Evolutionary conservation across 2,797 vertebrate species (phyloP).

Genomic region (Caiman crocodilus): DNA sequence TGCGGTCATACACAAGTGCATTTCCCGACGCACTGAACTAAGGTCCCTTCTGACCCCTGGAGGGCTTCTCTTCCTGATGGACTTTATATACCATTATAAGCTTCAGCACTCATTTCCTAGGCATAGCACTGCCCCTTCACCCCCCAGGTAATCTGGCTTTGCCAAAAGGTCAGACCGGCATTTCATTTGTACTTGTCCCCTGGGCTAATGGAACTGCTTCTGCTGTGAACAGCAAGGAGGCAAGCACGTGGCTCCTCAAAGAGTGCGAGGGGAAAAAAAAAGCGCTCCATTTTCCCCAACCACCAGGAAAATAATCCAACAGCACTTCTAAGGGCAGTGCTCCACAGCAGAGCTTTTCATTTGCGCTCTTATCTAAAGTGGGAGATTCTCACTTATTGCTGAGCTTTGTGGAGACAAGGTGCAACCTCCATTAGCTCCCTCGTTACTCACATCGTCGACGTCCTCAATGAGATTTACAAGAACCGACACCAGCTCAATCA

Average conservation of each 20-base stretch:
- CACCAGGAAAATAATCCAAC: slow-evolving; percentile 1
- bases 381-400: slow-evolving; percentile 25
- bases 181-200: slow-evolving; percentile 5
- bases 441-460: not conserved
- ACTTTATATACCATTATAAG: rapidly evolving
- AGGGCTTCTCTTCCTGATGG: not conserved
- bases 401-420: not conserved
- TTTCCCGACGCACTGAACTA: rapidly evolving
- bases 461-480: slow-evolving; percentile 16
- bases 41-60: not conserved
- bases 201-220: slow-evolving; percentile 36
- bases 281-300: not conserved
- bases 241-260: not conserved
- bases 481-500: not conserved
- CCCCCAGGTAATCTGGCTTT: not conserved
- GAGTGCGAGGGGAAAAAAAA: not conserved
- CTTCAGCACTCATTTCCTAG: not conserved
- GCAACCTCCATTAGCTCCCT: not conserved
- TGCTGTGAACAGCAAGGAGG: not conserved
- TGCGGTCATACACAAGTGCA: rapidly evolving
- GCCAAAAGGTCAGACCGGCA: slow-evolving; percentile 51
- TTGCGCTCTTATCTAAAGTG: slow-evolving; percentile 14
- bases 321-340: not conserved
- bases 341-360: slow-evolving; percentile 8
- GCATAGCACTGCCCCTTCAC: not conserved